phyloP scores from a whole-genome alignment of 2,888 invertebrate species.

The Disparrhopalites patrizii region DNA sequence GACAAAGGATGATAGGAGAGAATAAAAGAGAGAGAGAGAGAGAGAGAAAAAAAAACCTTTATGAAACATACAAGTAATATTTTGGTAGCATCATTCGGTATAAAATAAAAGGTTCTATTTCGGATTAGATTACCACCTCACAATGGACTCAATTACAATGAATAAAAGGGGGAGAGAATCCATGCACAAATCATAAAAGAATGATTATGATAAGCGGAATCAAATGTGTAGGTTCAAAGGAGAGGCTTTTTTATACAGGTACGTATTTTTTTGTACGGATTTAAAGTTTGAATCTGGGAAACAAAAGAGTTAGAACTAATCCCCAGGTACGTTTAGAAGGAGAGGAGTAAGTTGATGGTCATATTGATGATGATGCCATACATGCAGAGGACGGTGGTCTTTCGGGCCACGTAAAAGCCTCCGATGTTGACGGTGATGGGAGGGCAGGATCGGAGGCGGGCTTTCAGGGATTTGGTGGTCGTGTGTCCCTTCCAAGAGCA shows the following conservation, averaged over 20 bases:
- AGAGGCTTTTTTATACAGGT: neutral
- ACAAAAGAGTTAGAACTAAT: neutral
- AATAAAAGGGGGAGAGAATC: too few relatives aligned
- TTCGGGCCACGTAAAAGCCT: neutral
- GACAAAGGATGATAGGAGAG: too few relatives aligned
- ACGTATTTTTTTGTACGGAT: neutral
- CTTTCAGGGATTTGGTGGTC: neutral
- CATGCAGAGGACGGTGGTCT: neutral
- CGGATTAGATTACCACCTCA: too few relatives aligned
- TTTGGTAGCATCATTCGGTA: too few relatives aligned
- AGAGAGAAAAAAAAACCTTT: too few relatives aligned
- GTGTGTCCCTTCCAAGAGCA: neutral
- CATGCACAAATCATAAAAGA: too few relatives aligned
- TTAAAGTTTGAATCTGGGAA: neutral
- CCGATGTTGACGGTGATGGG: neutral
- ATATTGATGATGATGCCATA: slow-evolving; percentile 3
- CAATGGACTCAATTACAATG: too few relatives aligned
- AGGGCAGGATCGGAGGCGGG: neutral
- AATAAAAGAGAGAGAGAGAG: too few relatives aligned
- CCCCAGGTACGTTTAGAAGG: neutral
- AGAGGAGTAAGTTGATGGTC: neutral
- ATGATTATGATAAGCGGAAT: too few relatives aligned
- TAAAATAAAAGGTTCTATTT: too few relatives aligned
- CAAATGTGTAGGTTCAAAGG: neutral
- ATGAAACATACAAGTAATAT: too few relatives aligned